phyloP scores from a whole-genome alignment of 2,797 vertebrate genomes.

The Schizopygopsis malacanthus region DNA sequence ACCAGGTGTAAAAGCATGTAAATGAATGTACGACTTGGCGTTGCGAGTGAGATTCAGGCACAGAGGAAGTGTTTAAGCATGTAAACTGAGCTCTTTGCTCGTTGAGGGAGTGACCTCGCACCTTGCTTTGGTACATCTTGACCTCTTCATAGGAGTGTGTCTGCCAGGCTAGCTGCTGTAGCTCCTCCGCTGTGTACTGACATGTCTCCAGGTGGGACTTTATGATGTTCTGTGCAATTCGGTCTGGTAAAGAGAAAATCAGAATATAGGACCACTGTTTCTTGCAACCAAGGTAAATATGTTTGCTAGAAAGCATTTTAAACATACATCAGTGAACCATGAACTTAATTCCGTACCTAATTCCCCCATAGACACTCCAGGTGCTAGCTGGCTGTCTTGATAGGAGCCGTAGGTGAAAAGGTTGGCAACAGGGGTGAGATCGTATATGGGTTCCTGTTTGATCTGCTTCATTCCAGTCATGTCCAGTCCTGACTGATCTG shows the following conservation, averaged over 20 bases:
- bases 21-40: not conserved
- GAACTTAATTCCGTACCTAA: slow-evolving; percentile 83
- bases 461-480: slow-evolving; percentile 99
- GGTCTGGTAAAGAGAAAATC: slow-evolving; percentile 78
- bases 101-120: slow-evolving; percentile 62
- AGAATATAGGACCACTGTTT: not conserved
- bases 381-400: slow-evolving; percentile 92
- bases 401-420: slow-evolving; percentile 97
- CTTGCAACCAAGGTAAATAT: not conserved
- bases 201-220: slow-evolving; percentile 99
- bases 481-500: slow-evolving; percentile 97
- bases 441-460: slow-evolving; percentile 98
- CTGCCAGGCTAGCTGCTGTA: slow-evolving; percentile 98
- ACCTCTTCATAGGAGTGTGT: slow-evolving; percentile 98
- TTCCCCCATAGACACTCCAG: slow-evolving; percentile 93
- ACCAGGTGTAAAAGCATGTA: slow-evolving; percentile 29
- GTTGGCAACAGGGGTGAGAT: slow-evolving; percentile 97
- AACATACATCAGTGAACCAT: not conserved
- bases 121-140: slow-evolving; percentile 99
- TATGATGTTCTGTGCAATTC: slow-evolving; percentile 99
- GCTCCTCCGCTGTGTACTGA: slow-evolving; percentile 96
- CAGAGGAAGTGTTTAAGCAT: not conserved
- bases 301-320: not conserved
- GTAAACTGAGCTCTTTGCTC: not conserved
- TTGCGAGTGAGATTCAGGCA: not conserved